A percentile compares a stretch with the other conserved stretches of the same genome.
Conservation (phyloP, 1,140 invertebrate species). For the Drosophila ogumai region DNA sequence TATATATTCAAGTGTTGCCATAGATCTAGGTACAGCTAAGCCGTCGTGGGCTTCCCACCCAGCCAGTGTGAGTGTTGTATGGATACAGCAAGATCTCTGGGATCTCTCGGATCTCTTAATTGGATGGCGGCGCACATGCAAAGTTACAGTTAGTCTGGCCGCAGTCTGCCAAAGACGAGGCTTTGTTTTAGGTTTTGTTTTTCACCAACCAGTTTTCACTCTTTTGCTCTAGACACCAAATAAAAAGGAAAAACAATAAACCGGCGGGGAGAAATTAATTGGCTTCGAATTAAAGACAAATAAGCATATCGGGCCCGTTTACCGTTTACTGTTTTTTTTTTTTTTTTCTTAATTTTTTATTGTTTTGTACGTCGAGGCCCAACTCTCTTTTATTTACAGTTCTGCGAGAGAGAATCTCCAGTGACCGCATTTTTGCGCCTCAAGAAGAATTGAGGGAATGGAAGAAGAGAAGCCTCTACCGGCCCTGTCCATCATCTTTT, state of each 20-base stretch:
- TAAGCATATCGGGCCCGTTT: conserved; percentile 68
- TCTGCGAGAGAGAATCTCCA: conserved; percentile 62
- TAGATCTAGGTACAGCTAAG: background rate
- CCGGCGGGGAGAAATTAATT: conserved; percentile 75
- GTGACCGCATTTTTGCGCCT: conserved; percentile 77
- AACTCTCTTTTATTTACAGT: conserved; percentile 61
- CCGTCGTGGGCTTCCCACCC: background rate
- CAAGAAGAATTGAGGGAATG: conserved; percentile 34
- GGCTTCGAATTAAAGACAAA: conserved; percentile 75
- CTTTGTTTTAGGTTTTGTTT: conserved; percentile 6
- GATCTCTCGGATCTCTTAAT: conserved; percentile 9
- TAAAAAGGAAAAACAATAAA: conserved; percentile 14
- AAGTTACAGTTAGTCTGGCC: conserved; percentile 32
- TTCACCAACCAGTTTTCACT: conserved; percentile 33
- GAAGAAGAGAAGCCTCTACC: background rate
- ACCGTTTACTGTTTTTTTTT: conserved; percentile 28
- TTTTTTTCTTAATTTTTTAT: conserved; percentile 22
- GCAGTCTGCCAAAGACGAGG: conserved; percentile 3
- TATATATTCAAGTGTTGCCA: too few relatives aligned
- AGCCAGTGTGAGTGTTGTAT: background rate
- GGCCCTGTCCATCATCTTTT: conserved; percentile 41
- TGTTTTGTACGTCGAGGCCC: background rate
- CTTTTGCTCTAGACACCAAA: background rate
- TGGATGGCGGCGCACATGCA: conserved; percentile 11
- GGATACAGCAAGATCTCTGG: conserved; percentile 2